Evolutionary conservation across 2,113 vertebrate species (phyloP).

Genomic region (Eleginops maclovinus): DNA sequence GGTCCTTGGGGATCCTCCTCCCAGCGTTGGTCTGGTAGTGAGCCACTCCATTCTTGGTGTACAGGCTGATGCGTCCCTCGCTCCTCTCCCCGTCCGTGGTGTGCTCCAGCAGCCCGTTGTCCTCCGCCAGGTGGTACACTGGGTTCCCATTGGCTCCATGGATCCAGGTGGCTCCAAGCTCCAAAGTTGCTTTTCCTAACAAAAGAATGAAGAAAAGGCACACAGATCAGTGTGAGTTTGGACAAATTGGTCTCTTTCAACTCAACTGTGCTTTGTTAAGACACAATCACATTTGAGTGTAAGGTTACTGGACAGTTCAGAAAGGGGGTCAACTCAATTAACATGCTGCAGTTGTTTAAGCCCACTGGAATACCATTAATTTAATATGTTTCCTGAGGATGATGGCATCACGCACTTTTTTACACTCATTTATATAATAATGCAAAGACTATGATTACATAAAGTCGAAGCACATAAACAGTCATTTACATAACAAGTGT

Average conservation of each 20-base stretch:
- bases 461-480: conserved; percentile 16
- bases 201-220: not conserved
- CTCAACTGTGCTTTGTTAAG: not conserved
- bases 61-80: conserved; percentile 96
- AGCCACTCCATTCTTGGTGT: conserved; percentile 96
- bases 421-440: conserved; percentile 3
- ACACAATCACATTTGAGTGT: not conserved
- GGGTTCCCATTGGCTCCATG: conserved; percentile 98
- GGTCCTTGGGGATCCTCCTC: conserved; percentile 95
- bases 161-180: conserved; percentile 99
- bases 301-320: conserved; percentile 11
- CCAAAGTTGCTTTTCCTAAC: conserved; percentile 93
- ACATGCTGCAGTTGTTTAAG: conserved; percentile 3
- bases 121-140: conserved; percentile 98
- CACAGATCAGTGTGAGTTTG: not conserved
- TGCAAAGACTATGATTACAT: conserved; percentile 6
- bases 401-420: conserved; percentile 4
- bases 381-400: conserved; percentile 16
- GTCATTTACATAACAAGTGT: conserved; percentile 40
- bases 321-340: conserved; percentile 33
- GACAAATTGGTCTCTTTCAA: not conserved
- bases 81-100: conserved; percentile 94
- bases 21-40: conserved; percentile 96
- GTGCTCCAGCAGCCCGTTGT: conserved; percentile 95
- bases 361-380: conserved; percentile 10